These are phyloP conservation scores for Littorina saxatilis DNA, from an alignment of 1,140 invertebrate species.

Conservation along the genomic window DNA sequence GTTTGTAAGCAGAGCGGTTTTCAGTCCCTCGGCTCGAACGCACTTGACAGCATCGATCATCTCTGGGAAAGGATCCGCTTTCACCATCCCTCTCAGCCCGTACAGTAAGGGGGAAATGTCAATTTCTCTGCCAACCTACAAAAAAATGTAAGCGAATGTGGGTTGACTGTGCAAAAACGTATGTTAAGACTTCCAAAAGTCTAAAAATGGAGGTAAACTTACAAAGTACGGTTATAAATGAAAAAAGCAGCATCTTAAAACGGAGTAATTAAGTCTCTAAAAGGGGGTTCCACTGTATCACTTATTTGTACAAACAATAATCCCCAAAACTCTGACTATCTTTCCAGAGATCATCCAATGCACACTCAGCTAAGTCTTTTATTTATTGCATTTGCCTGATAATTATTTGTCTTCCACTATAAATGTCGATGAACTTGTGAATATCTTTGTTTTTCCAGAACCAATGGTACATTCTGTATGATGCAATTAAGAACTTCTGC, in stretches of 20 bases:
- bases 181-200: background rate
- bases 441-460: no score
- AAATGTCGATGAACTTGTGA: no score
- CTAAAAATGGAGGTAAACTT: background rate
- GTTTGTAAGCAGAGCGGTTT: constrained; percentile 76
- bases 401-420: no score
- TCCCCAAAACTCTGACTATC: no score
- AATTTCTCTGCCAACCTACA: constrained; percentile 58
- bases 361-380: no score
- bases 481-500: no score
- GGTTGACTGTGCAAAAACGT: background rate
- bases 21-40: constrained; percentile 71
- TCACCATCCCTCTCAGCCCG: constrained; percentile 27
- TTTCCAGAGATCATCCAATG: no score
- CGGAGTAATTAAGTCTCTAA: background rate
- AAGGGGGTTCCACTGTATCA: no score
- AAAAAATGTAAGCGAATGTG: constrained; percentile 18
- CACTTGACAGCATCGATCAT: constrained; percentile 73
- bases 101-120: constrained; percentile 59
- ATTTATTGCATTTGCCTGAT: no score
- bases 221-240: background rate
- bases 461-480: no score
- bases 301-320: no score
- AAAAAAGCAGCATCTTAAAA: background rate
- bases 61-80: constrained; percentile 58